Percentiles rank a stretch among this genome's conserved stretches.
Evolutionary conservation across 2,113 vertebrate genomes (phyloP).

Genomic region (Rana temporaria): DNA sequence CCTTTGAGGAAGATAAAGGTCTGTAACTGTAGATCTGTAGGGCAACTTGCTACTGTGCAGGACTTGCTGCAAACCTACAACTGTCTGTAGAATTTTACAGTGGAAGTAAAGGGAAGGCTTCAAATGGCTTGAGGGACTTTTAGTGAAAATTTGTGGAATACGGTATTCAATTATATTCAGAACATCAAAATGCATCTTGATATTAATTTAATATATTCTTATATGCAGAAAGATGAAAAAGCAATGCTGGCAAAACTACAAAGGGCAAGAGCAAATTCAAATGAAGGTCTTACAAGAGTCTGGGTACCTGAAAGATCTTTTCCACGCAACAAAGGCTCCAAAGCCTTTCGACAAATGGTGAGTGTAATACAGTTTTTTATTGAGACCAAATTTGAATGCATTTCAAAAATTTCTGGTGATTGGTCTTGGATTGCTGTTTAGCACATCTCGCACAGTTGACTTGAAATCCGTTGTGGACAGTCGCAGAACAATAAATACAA

Average conservation of each 20-base stretch:
- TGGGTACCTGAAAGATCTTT: constrained; percentile 94
- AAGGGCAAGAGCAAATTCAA: constrained; percentile 87
- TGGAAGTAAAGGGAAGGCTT: background rate
- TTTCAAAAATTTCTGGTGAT: too few species aligned
- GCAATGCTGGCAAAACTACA: constrained; percentile 95
- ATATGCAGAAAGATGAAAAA: constrained; percentile 91
- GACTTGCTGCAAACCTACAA: too few species aligned
- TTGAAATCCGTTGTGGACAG: too few species aligned
- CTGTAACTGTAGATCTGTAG: too few species aligned
- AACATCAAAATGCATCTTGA: background rate
- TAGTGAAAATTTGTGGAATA: background rate
- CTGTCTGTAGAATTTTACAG: too few species aligned
- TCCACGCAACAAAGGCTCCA: constrained; percentile 93
- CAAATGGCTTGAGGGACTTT: background rate
- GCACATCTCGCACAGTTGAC: too few species aligned
- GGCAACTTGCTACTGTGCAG: too few species aligned
- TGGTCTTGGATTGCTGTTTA: too few species aligned
- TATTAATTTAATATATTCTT: constrained; percentile 39
- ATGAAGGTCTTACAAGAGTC: constrained; percentile 86
- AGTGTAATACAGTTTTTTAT: constrained; percentile 60
- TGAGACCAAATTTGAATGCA: too few species aligned
- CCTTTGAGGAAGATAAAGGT: too few species aligned
- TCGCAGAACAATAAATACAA: too few species aligned
- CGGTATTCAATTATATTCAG: background rate
- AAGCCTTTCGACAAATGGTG: constrained; percentile 97